phyloP scores from a whole-genome alignment of 1,140 invertebrate species.

The Sitobion miscanthi region DNA sequence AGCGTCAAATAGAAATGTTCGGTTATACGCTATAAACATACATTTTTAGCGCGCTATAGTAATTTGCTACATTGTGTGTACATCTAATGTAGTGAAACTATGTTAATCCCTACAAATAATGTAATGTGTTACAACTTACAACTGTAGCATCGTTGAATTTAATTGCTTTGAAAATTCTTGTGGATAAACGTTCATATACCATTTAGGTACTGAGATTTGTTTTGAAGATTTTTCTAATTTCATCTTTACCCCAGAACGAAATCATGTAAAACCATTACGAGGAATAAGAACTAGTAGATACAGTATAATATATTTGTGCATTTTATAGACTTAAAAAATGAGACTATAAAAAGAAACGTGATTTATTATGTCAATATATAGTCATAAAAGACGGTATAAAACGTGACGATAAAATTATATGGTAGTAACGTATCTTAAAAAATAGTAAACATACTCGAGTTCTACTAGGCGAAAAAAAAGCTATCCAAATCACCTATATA shows the following conservation, averaged over 20 bases:
- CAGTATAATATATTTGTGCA: neutral
- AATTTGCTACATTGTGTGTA: neutral
- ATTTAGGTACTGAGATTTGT: neutral
- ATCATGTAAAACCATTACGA: neutral
- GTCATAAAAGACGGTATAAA: slow-evolving; percentile 38
- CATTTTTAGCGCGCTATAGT: neutral
- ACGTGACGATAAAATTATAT: slow-evolving; percentile 44
- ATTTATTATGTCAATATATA: slow-evolving; percentile 44
- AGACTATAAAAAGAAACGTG: slow-evolving; percentile 39
- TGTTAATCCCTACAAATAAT: neutral
- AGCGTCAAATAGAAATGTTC: neutral
- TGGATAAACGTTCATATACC: neutral
- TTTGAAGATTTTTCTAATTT: slow-evolving; percentile 16
- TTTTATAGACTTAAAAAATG: slow-evolving; percentile 46
- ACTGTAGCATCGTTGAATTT: neutral
- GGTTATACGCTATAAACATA: neutral
- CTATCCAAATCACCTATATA: slow-evolving; percentile 24
- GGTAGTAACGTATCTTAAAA: slow-evolving; percentile 41
- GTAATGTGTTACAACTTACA: neutral
- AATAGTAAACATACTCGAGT: slow-evolving; percentile 23
- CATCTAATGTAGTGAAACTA: neutral
- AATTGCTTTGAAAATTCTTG: neutral
- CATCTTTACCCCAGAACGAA: neutral
- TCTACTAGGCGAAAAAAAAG: neutral
- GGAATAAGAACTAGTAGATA: neutral